Conservation (phyloP, 2,113 vertebrate species). For the Ochotona curzoniae region DNA sequence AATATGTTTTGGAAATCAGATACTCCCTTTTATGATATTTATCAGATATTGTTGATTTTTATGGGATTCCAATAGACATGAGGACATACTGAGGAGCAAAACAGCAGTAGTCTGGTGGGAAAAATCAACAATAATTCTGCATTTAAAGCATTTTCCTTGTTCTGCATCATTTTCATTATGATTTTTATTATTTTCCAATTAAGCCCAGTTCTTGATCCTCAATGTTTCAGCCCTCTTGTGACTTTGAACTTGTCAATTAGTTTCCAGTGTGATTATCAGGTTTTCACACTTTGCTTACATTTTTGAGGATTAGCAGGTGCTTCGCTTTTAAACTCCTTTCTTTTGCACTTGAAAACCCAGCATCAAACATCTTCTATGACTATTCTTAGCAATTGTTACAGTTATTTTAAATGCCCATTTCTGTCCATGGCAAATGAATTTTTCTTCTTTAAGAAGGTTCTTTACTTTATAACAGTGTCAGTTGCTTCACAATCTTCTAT, state of each 20-base stretch:
- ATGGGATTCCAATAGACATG: too few relatives aligned
- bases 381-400: neutral
- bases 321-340: neutral
- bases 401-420: neutral
- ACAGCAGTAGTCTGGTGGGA: too few relatives aligned
- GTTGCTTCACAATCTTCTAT: neutral
- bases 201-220: neutral
- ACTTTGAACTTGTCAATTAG: neutral
- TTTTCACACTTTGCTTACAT: neutral
- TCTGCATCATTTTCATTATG: too few relatives aligned
- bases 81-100: too few relatives aligned
- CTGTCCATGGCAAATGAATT: neutral
- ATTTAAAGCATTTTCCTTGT: too few relatives aligned
- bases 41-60: too few relatives aligned
- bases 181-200: neutral
- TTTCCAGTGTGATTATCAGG: rapidly evolving
- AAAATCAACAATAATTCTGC: too few relatives aligned
- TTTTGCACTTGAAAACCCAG: neutral
- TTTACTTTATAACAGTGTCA: neutral
- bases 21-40: neutral
- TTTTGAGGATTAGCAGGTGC: neutral
- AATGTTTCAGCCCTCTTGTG: neutral
- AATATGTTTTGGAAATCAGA: neutral
- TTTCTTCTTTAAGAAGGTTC: neutral
- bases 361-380: neutral